A percentile compares a stretch with the other conserved stretches of the same genome.
Evolutionary conservation across 1,140 invertebrate genomes (phyloP).

Genomic region (Penaeus chinensis): DNA sequence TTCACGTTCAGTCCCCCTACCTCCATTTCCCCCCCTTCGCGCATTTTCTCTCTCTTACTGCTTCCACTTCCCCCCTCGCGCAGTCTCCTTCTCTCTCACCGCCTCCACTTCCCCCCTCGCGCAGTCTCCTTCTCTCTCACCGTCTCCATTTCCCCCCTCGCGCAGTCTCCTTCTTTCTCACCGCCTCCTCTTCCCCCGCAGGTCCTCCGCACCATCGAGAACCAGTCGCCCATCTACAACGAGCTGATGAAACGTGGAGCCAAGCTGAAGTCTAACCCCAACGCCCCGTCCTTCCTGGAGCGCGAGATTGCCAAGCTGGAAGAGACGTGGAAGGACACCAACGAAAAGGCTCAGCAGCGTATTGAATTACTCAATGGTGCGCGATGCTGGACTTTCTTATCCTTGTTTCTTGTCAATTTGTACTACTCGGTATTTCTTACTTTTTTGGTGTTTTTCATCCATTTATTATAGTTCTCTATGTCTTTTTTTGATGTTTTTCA

Average conservation of each 20-base stretch:
- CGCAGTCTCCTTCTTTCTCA: not conserved
- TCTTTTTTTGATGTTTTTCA: too few relatives aligned
- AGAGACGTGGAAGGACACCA: slow-evolving; percentile 64
- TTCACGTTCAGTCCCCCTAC: too few relatives aligned
- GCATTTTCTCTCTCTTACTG: not conserved
- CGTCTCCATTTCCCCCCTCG: not conserved
- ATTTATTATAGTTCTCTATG: too few relatives aligned
- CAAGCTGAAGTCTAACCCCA: slow-evolving; percentile 63
- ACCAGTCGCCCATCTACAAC: slow-evolving; percentile 63
- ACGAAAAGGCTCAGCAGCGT: slow-evolving; percentile 61
- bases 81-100: not conserved
- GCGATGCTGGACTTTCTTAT: not conserved
- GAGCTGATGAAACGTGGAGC: slow-evolving; percentile 63
- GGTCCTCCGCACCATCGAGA: slow-evolving; percentile 64
- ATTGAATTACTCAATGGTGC: slow-evolving; percentile 59
- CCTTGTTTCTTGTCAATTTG: not conserved
- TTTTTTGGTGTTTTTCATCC: too few relatives aligned
- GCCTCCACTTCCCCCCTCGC: not conserved
- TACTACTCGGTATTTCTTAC: too few relatives aligned
- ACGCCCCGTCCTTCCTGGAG: slow-evolving; percentile 64
- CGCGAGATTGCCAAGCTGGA: slow-evolving; percentile 64
- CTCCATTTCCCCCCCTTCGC: too few relatives aligned
- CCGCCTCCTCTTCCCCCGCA: not conserved
- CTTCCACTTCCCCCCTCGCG: not conserved
- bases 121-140: too few relatives aligned